phyloP scores from a whole-genome alignment of 1,140 invertebrate species.

The Cydia pomonella region DNA sequence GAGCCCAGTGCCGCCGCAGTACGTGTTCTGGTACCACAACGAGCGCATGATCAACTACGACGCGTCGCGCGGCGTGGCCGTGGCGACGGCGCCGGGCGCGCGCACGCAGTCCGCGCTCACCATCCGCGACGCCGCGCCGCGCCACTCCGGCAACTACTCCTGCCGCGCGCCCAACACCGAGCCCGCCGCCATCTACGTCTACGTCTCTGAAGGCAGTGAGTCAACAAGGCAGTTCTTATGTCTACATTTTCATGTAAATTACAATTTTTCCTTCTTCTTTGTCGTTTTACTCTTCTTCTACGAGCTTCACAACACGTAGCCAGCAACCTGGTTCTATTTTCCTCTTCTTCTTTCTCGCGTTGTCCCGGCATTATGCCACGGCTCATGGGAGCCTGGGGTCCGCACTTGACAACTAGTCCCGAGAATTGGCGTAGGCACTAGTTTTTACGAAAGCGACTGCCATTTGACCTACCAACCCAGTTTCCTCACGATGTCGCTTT shows the following conservation, averaged over 20 bases:
- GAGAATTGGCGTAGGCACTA: too few species aligned
- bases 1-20: conserved; percentile 93
- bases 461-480: too few species aligned
- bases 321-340: too few species aligned
- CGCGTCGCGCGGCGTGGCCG: conserved; percentile 88
- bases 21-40: conserved; percentile 95
- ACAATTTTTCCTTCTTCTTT: too few species aligned
- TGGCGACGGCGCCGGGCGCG: conserved; percentile 90
- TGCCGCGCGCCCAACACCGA: conserved; percentile 94
- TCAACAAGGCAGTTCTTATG: conserved; percentile 31
- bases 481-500: too few species aligned
- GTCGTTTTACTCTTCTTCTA: too few species aligned
- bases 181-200: conserved; percentile 92
- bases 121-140: conserved; percentile 89
- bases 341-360: too few species aligned
- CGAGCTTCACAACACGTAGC: too few species aligned
- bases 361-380: too few species aligned
- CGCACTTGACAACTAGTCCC: too few species aligned
- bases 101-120: conserved; percentile 90
- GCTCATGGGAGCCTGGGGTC: too few species aligned
- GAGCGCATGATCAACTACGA: conserved; percentile 96
- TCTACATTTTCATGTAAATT: background rate
- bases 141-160: conserved; percentile 94
- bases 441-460: too few species aligned
- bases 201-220: conserved; percentile 91